These are phyloP conservation scores for Schizothorax lantsangensis DNA, from an alignment of 2,797 vertebrate species.

Conservation along the genomic window DNA sequence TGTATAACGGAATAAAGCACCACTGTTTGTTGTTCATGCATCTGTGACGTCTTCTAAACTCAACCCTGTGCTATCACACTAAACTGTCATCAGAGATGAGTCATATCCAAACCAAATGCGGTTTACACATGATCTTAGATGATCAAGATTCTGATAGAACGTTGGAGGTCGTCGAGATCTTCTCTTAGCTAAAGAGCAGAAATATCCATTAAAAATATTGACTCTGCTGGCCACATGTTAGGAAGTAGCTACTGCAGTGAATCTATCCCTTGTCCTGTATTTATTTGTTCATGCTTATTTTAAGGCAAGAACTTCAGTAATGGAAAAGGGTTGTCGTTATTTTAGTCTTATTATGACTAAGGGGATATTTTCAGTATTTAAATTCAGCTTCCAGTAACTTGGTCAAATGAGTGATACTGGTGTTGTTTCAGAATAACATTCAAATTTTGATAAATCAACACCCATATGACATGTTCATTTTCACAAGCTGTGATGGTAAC, in stretches of 20 bases:
- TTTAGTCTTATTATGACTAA: conserved; percentile 63
- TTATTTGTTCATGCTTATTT: conserved; percentile 77
- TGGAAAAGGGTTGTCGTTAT: conserved; percentile 63
- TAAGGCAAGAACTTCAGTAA: conserved; percentile 67
- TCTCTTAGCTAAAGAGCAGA: conserved; percentile 53
- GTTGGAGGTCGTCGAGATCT: conserved; percentile 32
- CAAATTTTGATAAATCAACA: neutral
- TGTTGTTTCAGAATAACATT: neutral
- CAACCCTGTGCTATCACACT: neutral
- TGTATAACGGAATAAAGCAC: conserved; percentile 1
- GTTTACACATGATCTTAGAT: neutral
- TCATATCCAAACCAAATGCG: neutral
- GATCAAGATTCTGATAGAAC: neutral
- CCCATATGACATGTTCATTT: neutral
- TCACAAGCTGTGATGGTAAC: neutral
- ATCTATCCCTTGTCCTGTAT: conserved; percentile 69
- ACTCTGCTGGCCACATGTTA: conserved; percentile 58
- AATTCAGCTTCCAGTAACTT: conserved; percentile 64
- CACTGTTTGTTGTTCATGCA: conserved; percentile 39
- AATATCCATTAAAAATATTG: conserved; percentile 68
- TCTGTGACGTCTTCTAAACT: conserved; percentile 13
- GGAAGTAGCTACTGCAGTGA: conserved; percentile 67
- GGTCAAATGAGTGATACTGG: conserved; percentile 27
- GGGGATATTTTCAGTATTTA: conserved; percentile 67
- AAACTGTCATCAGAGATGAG: conserved; percentile 19